Percentiles rank a stretch among this genome's conserved stretches.
Conservation (phyloP, 2,113 vertebrate genomes). For the Sinocyclocheilus grahami region DNA sequence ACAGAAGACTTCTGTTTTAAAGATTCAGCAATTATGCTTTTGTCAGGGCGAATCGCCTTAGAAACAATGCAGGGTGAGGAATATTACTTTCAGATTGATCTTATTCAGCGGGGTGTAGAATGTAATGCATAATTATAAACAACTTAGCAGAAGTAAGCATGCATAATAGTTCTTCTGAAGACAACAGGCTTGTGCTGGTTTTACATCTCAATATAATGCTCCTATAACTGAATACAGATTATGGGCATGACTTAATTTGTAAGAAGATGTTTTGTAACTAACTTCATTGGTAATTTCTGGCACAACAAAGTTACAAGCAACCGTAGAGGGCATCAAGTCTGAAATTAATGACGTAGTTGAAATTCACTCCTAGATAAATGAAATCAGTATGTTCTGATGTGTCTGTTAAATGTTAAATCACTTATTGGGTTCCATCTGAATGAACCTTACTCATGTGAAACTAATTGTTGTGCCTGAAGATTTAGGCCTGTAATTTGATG, state of each 20-base stretch:
- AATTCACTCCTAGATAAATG: constrained; percentile 61
- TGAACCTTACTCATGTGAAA: constrained; percentile 72
- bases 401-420: constrained; percentile 61
- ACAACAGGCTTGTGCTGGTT: not conserved
- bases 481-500: constrained; percentile 67
- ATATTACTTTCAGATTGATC: constrained; percentile 45
- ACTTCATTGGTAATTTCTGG: not conserved
- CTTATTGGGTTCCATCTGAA: constrained; percentile 64
- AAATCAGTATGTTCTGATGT: constrained; percentile 62
- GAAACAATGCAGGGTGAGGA: not conserved
- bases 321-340: not conserved
- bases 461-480: constrained; percentile 61
- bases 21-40: constrained; percentile 12
- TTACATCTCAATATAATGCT: not conserved
- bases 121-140: constrained; percentile 44
- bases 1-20: constrained; percentile 36
- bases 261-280: not conserved
- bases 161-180: not conserved
- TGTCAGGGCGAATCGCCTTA: not conserved
- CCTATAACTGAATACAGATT: not conserved
- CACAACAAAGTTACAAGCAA: constrained; percentile 5
- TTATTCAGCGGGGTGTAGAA: constrained; percentile 32
- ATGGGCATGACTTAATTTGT: not conserved
- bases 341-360: not conserved
- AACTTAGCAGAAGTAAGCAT: not conserved